Percentiles rank a stretch among this genome's conserved stretches.
phyloP scores from a whole-genome alignment of 2,888 invertebrate species.

The Microctonus brassicae region DNA sequence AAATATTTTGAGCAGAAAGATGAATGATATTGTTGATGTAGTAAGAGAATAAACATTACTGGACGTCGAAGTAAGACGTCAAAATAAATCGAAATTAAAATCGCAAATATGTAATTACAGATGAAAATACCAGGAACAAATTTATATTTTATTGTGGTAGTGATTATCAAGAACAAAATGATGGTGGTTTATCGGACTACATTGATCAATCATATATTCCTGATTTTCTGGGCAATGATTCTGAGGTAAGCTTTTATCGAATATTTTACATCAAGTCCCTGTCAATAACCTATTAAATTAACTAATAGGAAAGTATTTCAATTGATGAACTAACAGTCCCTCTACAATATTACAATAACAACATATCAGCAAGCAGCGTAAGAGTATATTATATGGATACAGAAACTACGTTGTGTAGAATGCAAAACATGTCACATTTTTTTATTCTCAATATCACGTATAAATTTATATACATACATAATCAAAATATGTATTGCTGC shows the following conservation, averaged over 20 bases:
- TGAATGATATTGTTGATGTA: not conserved
- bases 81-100: not conserved
- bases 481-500: too few species aligned
- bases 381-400: slow-evolving; percentile 20
- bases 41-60: too few species aligned
- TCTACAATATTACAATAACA: slow-evolving; percentile 27
- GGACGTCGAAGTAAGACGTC: too few species aligned
- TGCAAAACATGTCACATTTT: slow-evolving; percentile 13
- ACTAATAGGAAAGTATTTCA: slow-evolving; percentile 21
- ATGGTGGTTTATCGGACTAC: slow-evolving; percentile 87
- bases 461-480: not conserved
- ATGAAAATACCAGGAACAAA: slow-evolving; percentile 92
- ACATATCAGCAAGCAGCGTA: slow-evolving; percentile 23
- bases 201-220: slow-evolving; percentile 89
- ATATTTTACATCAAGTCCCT: not conserved
- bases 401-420: slow-evolving; percentile 11
- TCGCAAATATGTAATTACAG: slow-evolving; percentile 68
- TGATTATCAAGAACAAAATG: slow-evolving; percentile 81
- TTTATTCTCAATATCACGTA: slow-evolving; percentile 21
- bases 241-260: slow-evolving; percentile 76
- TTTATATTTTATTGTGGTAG: slow-evolving; percentile 93
- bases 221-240: slow-evolving; percentile 92
- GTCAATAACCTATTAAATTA: slow-evolving; percentile 6
- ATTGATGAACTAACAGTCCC: slow-evolving; percentile 35
- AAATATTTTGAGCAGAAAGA: not conserved